These are phyloP conservation scores for Leptogaster cylindrica DNA, from an alignment of 2,888 invertebrate species.

Conservation along the genomic window DNA sequence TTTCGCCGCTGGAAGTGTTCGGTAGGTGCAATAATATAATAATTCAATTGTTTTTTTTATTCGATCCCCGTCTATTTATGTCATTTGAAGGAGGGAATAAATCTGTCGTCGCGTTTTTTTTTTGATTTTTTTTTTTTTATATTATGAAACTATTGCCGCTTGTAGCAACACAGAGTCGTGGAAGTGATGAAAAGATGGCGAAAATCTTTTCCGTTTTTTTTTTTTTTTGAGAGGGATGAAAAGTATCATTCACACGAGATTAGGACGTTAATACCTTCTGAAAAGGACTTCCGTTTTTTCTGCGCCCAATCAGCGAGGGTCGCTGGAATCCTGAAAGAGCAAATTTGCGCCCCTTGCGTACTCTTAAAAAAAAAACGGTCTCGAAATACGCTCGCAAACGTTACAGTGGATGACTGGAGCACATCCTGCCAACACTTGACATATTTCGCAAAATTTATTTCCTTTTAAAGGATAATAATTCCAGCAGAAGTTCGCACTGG, in stretches of 20 bases:
- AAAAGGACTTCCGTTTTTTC: constrained; percentile 48
- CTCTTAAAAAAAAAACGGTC: too few relatives aligned
- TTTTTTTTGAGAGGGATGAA: constrained; percentile 34
- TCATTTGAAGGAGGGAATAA: too few relatives aligned
- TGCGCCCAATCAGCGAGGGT: constrained; percentile 36
- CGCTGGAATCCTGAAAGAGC: constrained; percentile 3
- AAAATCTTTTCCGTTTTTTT: constrained; percentile 25
- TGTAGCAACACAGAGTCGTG: neutral
- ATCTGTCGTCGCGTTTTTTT: too few relatives aligned
- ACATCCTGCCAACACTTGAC: neutral
- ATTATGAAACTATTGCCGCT: too few relatives aligned
- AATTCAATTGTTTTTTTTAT: too few relatives aligned
- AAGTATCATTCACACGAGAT: constrained; percentile 49
- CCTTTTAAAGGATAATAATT: constrained; percentile 2
- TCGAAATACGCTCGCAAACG: too few relatives aligned
- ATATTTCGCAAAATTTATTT: constrained; percentile 12
- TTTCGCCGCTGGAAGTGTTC: too few relatives aligned
- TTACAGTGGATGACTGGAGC: neutral
- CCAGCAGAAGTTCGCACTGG: too few relatives aligned
- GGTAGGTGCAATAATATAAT: too few relatives aligned
- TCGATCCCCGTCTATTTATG: too few relatives aligned
- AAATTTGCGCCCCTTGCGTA: neutral
- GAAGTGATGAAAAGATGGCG: constrained; percentile 20
- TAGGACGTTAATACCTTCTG: constrained; percentile 49
- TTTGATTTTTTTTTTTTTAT: too few relatives aligned